Conservation (phyloP, 2,113 vertebrate genomes). For the Pedetes capensis region DNA sequence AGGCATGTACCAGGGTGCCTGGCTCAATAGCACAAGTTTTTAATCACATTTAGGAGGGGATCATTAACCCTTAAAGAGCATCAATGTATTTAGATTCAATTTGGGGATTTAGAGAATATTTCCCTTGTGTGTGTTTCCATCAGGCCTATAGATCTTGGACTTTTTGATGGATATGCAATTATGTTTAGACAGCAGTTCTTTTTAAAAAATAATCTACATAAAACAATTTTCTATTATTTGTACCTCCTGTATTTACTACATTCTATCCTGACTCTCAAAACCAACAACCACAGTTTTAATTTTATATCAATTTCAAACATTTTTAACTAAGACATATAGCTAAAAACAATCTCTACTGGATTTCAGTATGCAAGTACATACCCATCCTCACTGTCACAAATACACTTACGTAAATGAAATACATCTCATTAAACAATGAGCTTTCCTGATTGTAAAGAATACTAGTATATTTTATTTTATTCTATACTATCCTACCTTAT, state of each 20-base stretch:
- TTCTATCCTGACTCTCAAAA: neutral
- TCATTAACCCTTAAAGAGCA: neutral
- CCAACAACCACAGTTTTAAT: neutral
- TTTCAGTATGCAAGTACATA: neutral
- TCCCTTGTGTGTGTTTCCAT: neutral
- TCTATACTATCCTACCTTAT: neutral
- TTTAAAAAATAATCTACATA: neutral
- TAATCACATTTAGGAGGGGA: neutral
- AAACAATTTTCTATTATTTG: neutral
- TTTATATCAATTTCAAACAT: neutral
- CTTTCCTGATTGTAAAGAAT: neutral
- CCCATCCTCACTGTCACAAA: neutral
- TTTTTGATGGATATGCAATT: neutral
- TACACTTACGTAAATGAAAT: neutral
- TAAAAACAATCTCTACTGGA: neutral
- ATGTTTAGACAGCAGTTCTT: neutral
- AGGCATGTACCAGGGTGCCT: too few species aligned
- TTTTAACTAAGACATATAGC: neutral
- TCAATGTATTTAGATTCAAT: neutral
- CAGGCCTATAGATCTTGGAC: neutral
- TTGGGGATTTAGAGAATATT: neutral
- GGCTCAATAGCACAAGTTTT: too few species aligned
- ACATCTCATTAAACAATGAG: neutral
- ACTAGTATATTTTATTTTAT: neutral
- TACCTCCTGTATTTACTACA: neutral